These are phyloP conservation scores for Pao palembangensis DNA, from an alignment of 2,113 vertebrate genomes.

Conservation along the genomic window DNA sequence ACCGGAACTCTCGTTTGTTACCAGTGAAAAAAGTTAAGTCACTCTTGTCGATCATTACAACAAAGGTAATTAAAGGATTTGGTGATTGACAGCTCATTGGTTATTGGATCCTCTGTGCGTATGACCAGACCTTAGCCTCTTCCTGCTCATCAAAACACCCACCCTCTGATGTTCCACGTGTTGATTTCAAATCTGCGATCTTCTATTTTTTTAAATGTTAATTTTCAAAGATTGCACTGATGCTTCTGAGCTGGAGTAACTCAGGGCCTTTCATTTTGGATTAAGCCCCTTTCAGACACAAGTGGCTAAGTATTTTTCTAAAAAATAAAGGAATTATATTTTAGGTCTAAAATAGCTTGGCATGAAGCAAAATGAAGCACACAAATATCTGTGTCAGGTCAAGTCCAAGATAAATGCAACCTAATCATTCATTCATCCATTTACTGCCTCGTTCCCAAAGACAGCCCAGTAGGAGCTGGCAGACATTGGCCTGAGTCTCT, in stretches of 20 bases:
- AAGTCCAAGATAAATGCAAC: conserved; percentile 39
- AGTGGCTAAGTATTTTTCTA: too few relatives aligned
- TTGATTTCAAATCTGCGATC: too few relatives aligned
- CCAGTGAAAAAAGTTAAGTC: conserved; percentile 29
- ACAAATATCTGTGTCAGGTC: conserved; percentile 41
- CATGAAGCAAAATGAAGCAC: conserved; percentile 1
- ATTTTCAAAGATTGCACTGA: too few relatives aligned
- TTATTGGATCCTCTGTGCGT: conserved; percentile 8
- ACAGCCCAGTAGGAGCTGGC: conserved; percentile 28
- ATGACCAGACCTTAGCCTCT: too few relatives aligned
- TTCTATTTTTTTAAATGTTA: too few relatives aligned
- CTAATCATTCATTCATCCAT: conserved; percentile 32
- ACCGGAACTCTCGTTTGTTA: not conserved
- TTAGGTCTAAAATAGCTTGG: not conserved
- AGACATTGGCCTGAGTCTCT: conserved; percentile 47
- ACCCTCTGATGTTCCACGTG: too few relatives aligned
- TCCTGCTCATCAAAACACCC: too few relatives aligned
- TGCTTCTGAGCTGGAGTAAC: not conserved
- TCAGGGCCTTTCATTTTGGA: not conserved
- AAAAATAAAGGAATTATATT: not conserved
- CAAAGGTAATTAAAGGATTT: conserved; percentile 38
- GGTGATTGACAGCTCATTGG: conserved; percentile 32
- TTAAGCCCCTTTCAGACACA: not conserved
- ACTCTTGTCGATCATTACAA: conserved; percentile 48
- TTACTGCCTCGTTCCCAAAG: conserved; percentile 29